A percentile compares a stretch with the other conserved stretches of the same genome.
These are phyloP conservation scores for Botia kubotai DNA, from an alignment of 2,797 vertebrate genomes.

Conservation along the genomic window DNA sequence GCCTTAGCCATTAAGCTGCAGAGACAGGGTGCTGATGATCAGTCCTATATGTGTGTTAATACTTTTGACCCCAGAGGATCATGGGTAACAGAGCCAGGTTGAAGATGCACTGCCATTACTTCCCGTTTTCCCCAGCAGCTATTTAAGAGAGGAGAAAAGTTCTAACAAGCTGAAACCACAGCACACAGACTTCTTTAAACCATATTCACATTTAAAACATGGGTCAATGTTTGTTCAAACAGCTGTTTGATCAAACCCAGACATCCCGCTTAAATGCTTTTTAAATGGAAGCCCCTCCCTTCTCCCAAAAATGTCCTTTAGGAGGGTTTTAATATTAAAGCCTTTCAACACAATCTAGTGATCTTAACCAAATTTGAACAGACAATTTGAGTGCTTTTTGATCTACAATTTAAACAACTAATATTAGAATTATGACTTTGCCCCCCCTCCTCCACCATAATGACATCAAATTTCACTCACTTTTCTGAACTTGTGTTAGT, in stretches of 20 bases:
- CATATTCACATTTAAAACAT: constrained; percentile 12
- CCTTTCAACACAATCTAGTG: constrained; percentile 63
- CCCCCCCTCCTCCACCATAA: constrained; percentile 11
- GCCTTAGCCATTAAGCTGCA: constrained; percentile 57
- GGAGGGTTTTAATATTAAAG: constrained; percentile 44
- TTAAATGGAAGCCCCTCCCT: constrained; percentile 37
- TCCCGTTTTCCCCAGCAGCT: constrained; percentile 55
- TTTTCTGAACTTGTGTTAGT: constrained; percentile 57
- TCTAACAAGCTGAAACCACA: constrained; percentile 62
- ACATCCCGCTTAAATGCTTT: constrained; percentile 29
- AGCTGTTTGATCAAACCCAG: constrained; percentile 2
- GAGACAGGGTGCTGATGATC: constrained; percentile 55
- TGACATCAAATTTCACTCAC: constrained; percentile 21
- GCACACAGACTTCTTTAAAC: constrained; percentile 22
- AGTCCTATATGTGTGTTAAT: constrained; percentile 72
- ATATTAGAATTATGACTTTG: neutral
- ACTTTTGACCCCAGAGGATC: constrained; percentile 73
- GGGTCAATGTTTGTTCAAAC: constrained; percentile 21
- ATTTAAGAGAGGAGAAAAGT: constrained; percentile 69
- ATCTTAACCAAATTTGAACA: constrained; percentile 54
- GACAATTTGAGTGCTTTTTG: constrained; percentile 56
- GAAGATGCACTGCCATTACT: constrained; percentile 75
- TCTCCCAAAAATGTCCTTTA: neutral
- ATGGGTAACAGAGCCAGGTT: constrained; percentile 75
- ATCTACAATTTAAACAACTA: constrained; percentile 44